A percentile compares a stretch with the other conserved stretches of the same genome.
phyloP scores from a whole-genome alignment of 2,113 vertebrate species.

The Arizona elegans region DNA sequence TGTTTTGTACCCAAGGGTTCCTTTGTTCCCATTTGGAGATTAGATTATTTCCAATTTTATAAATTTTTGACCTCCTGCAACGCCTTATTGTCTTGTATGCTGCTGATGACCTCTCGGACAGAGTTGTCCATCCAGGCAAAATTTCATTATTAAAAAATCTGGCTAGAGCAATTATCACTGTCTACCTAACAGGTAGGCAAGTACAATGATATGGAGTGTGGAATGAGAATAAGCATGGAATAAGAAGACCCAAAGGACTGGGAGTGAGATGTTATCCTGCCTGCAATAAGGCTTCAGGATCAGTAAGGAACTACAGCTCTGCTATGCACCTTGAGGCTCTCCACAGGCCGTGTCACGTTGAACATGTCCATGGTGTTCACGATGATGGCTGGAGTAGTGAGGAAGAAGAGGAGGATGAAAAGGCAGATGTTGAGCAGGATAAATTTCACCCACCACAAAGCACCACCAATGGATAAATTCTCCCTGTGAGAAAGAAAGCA shows the following conservation, averaged over 20 bases:
- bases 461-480: slow-evolving; percentile 87
- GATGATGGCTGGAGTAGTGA: slow-evolving; percentile 95
- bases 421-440: slow-evolving; percentile 88
- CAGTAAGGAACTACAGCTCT: not conserved
- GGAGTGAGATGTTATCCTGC: not conserved
- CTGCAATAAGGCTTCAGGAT: not conserved
- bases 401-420: slow-evolving; percentile 95
- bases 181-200: no score
- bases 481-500: slow-evolving; percentile 76
- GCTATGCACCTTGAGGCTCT: slow-evolving; percentile 81
- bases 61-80: not conserved
- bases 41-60: not conserved
- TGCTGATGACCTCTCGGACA: not conserved
- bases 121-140: not conserved
- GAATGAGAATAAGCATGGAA: not conserved
- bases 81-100: not conserved
- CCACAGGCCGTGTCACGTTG: slow-evolving; percentile 91
- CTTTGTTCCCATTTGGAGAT: not conserved
- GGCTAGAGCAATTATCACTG: not conserved
- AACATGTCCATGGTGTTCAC: slow-evolving; percentile 98
- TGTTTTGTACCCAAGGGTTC: not conserved
- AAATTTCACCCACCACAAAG: slow-evolving; percentile 90
- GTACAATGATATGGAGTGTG: accelerated
- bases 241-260: not conserved
- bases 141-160: not conserved